phyloP scores from a whole-genome alignment of 2,888 invertebrate species.

The Caenorhabditis macrosperma region DNA sequence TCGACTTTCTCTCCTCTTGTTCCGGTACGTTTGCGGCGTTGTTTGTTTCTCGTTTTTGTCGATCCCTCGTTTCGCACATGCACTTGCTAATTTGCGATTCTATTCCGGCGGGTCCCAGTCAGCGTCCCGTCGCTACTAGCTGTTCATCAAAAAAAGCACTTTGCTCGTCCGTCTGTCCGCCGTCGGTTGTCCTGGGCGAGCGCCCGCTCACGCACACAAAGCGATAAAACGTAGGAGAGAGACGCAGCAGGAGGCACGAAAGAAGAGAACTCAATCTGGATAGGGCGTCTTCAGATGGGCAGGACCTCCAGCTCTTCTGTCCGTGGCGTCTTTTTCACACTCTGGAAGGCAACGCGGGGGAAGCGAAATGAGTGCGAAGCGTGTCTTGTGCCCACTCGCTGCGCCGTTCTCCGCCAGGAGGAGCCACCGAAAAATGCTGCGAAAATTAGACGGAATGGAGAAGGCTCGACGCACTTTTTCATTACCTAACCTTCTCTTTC shows the following conservation, averaged over 20 bases:
- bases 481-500: neutral
- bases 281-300: neutral
- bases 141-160: slow-evolving; percentile 51
- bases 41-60: neutral
- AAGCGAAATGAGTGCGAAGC: neutral
- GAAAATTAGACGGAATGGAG: neutral
- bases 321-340: neutral
- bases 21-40: no score
- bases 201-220: neutral
- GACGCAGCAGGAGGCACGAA: slow-evolving; percentile 3
- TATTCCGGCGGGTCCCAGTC: neutral
- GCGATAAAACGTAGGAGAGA: slow-evolving; percentile 1
- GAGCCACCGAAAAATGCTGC: neutral
- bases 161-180: slow-evolving; percentile 32
- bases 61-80: no score
- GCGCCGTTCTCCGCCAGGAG: neutral
- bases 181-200: slow-evolving; percentile 32
- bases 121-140: neutral
- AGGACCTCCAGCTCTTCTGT: neutral
- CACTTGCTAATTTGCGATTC: neutral
- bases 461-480: neutral
- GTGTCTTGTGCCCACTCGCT: neutral
- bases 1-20: neutral
- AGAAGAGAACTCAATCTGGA: slow-evolving; percentile 1
- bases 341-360: neutral